Base-by-base conservation (phyloP, 1,140 invertebrate genomes). In the Zaprionus davidi region DNA sequence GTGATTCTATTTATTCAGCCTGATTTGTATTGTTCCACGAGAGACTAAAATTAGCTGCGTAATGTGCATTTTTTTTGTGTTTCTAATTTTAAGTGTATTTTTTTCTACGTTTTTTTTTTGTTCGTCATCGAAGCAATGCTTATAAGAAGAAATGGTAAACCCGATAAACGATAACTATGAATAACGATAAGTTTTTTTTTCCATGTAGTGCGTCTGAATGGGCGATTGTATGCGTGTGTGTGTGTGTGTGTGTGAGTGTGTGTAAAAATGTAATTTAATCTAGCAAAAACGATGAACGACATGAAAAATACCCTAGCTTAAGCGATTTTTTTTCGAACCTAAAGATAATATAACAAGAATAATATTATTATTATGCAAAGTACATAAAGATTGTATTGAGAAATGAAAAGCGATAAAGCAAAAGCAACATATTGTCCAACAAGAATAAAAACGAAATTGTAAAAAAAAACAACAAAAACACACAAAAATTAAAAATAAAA, bases 251-350 rank as follows among this genome's bases (percentile, higher is more conserved):
- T 34, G 59, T 13, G 64, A 41, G 79, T 57, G 53, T 58, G 66
- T 80, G 77, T 86, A 83, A 83, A 88, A 87, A 83, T 87, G 83
- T 87, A 87, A 87, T 87, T 88, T 81, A 87, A 87, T 81, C 79
- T 88, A 87, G 84, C 74, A 63, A 66, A 80, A 72, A 46, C 38
- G 38, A 41, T 41, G 38, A 70, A 68, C 70, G 24, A n/a, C 68
- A 69, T 17, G 71, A 68, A 49, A 68, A 28, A 77, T 59, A 68
- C 58, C 12, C 51, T 44, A 65, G 78, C 46, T 24, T 77, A 84
- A 88, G 71, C 53, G 53, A 41, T 68, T 70, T 79, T 87, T 85
- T 87, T 87, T 87, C 87, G 79, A 74, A 67, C 81, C 53, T 72
- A 57, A 51, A 69, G 53, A 70, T 64, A 71, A 65, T 63, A 76